Percentiles rank a stretch among this genome's conserved stretches.
Evolutionary conservation across 2,113 vertebrate genomes (phyloP).

Genomic region (Motacilla tschutschensis): DNA sequence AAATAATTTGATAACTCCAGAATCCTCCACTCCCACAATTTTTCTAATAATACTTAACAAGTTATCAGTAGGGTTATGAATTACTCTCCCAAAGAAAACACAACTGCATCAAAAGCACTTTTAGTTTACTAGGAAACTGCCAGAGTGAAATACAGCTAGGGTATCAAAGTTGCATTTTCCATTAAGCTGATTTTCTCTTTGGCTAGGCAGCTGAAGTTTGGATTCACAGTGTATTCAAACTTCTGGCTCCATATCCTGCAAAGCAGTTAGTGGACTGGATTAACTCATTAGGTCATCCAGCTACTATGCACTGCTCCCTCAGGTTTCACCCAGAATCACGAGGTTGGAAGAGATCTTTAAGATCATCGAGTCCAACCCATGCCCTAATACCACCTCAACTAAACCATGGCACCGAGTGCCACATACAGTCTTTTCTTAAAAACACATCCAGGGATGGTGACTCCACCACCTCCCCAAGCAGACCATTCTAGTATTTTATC

Average conservation of each 20-base stretch:
- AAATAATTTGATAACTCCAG: neutral
- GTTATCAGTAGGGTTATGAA: neutral
- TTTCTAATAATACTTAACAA: neutral
- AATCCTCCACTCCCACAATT: neutral
- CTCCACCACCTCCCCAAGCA: neutral
- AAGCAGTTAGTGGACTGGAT: neutral
- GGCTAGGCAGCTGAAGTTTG: neutral
- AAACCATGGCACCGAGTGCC: neutral
- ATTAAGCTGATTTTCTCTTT: neutral
- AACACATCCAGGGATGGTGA: neutral
- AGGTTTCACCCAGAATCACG: neutral
- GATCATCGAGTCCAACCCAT: neutral
- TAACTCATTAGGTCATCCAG: neutral
- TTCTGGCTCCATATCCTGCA: neutral
- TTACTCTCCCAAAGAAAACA: neutral
- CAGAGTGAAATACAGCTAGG: neutral
- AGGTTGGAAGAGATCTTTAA: neutral
- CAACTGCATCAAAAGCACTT: neutral
- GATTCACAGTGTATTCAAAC: neutral
- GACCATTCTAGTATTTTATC: neutral
- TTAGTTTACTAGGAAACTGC: neutral
- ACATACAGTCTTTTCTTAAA: neutral
- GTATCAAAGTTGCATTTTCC: neutral
- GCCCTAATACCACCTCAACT: neutral
- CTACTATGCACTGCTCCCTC: neutral